Conservation (phyloP, 2,113 vertebrate species). For the Gnathonemus longibarbis region DNA sequence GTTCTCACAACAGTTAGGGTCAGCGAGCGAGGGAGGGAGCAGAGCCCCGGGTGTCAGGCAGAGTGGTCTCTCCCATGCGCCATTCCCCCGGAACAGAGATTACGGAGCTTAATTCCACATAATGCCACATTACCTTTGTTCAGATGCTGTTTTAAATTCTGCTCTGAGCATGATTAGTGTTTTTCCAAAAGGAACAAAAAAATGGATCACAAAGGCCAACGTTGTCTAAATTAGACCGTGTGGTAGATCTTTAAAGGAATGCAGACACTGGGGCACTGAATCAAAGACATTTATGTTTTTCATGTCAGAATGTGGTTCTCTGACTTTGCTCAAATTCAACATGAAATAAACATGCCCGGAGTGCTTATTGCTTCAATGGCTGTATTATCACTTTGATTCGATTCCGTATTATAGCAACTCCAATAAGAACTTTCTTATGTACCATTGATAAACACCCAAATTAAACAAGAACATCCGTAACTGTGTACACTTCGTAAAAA, state of each 20-base stretch:
- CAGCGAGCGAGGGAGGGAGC: neutral
- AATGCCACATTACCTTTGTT: slow-evolving; percentile 16
- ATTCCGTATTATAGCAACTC: neutral
- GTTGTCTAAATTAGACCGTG: slow-evolving; percentile 19
- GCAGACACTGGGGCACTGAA: neutral
- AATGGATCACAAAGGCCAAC: slow-evolving; percentile 13
- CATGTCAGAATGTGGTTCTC: neutral
- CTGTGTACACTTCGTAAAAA: neutral
- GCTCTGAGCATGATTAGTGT: slow-evolving; percentile 14
- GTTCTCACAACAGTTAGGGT: neutral
- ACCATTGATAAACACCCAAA: neutral
- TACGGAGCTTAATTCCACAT: slow-evolving; percentile 14
- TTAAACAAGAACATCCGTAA: neutral
- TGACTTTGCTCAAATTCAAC: slow-evolving; percentile 11
- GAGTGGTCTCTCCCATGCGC: neutral
- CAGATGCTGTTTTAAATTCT: slow-evolving; percentile 4
- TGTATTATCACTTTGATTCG: neutral
- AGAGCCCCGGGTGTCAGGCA: neutral
- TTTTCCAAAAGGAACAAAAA: slow-evolving; percentile 8
- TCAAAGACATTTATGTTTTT: slow-evolving; percentile 18
- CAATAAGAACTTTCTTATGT: neutral
- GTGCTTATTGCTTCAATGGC: neutral
- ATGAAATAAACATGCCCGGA: neutral
- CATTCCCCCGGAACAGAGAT: slow-evolving; percentile 16
- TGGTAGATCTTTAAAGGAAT: slow-evolving; percentile 4